Percentiles rank a stretch among this genome's conserved stretches.
These are phyloP conservation scores for Athene noctua DNA, from an alignment of 2,113 vertebrate species.

Conservation along the genomic window DNA sequence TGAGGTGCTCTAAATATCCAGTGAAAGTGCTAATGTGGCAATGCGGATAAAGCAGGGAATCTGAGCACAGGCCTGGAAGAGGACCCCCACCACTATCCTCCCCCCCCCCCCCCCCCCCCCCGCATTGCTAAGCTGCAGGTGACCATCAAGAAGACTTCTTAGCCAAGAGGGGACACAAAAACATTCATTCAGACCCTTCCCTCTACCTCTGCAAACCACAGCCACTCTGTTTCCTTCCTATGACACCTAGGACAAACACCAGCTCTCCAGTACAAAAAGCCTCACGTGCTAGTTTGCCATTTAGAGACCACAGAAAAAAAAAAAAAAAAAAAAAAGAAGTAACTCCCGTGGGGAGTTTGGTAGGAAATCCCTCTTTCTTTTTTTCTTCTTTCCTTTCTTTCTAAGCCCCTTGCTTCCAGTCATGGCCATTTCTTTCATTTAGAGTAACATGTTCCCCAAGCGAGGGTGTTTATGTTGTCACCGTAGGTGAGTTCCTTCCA, in stretches of 20 bases:
- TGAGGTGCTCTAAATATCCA: constrained; percentile 67
- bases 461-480: neutral
- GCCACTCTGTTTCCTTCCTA: neutral
- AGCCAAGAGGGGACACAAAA: constrained; percentile 31
- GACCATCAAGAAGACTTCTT: neutral
- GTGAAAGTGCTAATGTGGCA: constrained; percentile 67
- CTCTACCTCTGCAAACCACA: constrained; percentile 18
- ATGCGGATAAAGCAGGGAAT: constrained; percentile 51
- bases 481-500: neutral
- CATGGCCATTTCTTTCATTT: neutral
- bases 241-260: neutral
- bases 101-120: too few relatives aligned
- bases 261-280: neutral
- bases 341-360: neutral
- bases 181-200: neutral
- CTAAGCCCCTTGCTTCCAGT: neutral
- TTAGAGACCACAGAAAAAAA: neutral
- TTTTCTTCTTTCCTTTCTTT: neutral
- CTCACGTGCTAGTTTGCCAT: neutral
- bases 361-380: neutral
- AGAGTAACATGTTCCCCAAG: neutral
- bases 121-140: neutral
- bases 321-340: neutral
- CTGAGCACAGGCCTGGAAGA: constrained; percentile 62
- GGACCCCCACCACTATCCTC: neutral